Conservation (phyloP, 2,797 vertebrate species). For the Gallinago nigripennis region DNA sequence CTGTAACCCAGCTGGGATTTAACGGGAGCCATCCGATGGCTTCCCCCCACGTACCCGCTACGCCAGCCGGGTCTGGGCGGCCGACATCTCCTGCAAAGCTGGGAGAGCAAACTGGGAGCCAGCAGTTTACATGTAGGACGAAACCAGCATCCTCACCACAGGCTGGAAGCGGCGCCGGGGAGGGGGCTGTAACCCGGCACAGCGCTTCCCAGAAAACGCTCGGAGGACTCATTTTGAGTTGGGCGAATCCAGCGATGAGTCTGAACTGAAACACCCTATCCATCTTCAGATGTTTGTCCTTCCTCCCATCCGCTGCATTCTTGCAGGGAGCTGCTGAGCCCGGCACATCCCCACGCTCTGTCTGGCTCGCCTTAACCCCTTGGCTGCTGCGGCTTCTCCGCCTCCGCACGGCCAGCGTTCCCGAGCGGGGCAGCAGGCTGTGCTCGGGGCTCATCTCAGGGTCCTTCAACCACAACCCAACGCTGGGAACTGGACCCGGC, state of each 20-base stretch:
- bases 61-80: fast-evolving
- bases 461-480: background rate
- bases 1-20: fast-evolving
- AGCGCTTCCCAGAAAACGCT: background rate
- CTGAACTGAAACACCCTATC: slow-evolving; percentile 17
- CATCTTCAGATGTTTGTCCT: slow-evolving; percentile 44
- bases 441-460: fast-evolving
- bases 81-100: background rate
- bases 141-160: fast-evolving
- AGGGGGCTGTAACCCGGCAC: fast-evolving
- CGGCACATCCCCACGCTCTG: background rate
- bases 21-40: fast-evolving
- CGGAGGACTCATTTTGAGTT: background rate
- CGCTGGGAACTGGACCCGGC: fast-evolving
- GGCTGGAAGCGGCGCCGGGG: background rate
- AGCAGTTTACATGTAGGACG: fast-evolving
- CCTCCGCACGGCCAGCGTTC: background rate
- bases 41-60: fast-evolving
- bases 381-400: background rate
- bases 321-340: background rate
- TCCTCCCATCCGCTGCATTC: slow-evolving; percentile 43
- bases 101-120: background rate
- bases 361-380: background rate
- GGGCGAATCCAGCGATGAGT: background rate
- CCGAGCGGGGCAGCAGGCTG: background rate